Conservation (phyloP, 2,113 vertebrate genomes). For the Chloropsis hardwickii region DNA sequence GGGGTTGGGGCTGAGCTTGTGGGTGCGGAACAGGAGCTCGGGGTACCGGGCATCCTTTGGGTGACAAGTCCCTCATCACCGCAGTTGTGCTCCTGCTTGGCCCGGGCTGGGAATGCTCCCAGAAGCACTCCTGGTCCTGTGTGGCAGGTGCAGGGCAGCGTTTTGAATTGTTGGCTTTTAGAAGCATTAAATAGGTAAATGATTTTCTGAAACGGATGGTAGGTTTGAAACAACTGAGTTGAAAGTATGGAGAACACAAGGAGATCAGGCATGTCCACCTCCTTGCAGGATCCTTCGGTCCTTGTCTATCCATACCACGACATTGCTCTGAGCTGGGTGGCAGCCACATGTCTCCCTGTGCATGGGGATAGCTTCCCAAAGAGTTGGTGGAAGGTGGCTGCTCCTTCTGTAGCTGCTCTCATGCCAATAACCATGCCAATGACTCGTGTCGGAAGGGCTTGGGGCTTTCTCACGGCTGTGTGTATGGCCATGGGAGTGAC, state of each 20-base stretch:
- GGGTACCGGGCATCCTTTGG: not conserved
- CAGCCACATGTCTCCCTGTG: not conserved
- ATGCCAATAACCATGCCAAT: not conserved
- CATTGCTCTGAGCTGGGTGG: not conserved
- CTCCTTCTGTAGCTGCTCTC: not conserved
- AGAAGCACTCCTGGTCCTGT: rapidly evolving
- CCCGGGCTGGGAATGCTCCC: not conserved
- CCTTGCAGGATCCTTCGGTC: not conserved
- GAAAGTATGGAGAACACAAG: not conserved
- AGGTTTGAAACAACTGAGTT: not conserved
- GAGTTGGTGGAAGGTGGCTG: not conserved
- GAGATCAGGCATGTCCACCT: not conserved
- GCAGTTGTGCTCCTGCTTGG: not conserved
- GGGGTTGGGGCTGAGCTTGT: not conserved
- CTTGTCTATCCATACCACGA: not conserved
- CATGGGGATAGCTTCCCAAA: not conserved
- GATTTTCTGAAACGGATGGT: not conserved
- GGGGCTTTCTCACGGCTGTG: not conserved
- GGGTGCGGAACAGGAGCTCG: not conserved
- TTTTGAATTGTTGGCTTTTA: not conserved
- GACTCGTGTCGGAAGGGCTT: not conserved
- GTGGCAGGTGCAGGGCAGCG: not conserved
- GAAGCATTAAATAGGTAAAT: not conserved
- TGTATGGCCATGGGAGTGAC: not conserved
- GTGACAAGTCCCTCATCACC: not conserved